Conservation (phyloP, 1,140 invertebrate genomes). For the Zaprionus vittiger region DNA sequence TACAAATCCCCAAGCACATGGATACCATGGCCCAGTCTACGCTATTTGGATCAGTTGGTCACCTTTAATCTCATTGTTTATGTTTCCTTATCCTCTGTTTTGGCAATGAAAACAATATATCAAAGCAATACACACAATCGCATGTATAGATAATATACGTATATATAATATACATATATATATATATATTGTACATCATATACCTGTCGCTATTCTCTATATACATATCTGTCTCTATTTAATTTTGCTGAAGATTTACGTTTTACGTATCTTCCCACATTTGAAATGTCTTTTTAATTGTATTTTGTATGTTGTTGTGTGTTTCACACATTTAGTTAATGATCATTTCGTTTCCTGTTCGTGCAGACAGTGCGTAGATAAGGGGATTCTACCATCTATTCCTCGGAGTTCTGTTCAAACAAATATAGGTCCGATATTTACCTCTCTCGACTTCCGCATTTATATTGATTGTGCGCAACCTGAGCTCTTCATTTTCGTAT, state of each 20-base stretch:
- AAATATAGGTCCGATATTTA: slow-evolving; percentile 77
- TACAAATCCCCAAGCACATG: slow-evolving; percentile 42
- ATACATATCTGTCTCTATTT: slow-evolving; percentile 29
- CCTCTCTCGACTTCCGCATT: slow-evolving; percentile 96
- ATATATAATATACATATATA: slow-evolving; percentile 23
- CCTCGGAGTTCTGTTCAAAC: neutral
- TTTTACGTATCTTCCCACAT: slow-evolving; percentile 28
- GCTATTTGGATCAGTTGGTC: slow-evolving; percentile 52
- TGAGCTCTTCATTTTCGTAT: slow-evolving; percentile 96
- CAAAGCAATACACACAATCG: slow-evolving; percentile 17
- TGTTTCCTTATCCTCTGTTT: slow-evolving; percentile 62
- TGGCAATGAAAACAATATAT: slow-evolving; percentile 60
- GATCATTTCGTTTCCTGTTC: slow-evolving; percentile 62
- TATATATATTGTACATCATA: neutral
- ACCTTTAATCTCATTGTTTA: slow-evolving; percentile 69
- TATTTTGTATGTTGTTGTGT: slow-evolving; percentile 49
- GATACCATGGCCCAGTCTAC: slow-evolving; percentile 27
- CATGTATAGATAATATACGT: slow-evolving; percentile 10
- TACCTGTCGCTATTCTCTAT: slow-evolving; percentile 18
- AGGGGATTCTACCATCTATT: neutral
- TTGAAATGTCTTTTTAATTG: slow-evolving; percentile 75
- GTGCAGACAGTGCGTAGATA: slow-evolving; percentile 2
- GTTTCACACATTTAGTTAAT: slow-evolving; percentile 41
- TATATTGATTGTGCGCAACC: slow-evolving; percentile 94
- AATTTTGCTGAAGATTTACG: slow-evolving; percentile 45